A percentile compares a stretch with the other conserved stretches of the same genome.
Evolutionary conservation across 2,888 invertebrate genomes (phyloP).

Genomic region (Aspidiotus destructor): DNA sequence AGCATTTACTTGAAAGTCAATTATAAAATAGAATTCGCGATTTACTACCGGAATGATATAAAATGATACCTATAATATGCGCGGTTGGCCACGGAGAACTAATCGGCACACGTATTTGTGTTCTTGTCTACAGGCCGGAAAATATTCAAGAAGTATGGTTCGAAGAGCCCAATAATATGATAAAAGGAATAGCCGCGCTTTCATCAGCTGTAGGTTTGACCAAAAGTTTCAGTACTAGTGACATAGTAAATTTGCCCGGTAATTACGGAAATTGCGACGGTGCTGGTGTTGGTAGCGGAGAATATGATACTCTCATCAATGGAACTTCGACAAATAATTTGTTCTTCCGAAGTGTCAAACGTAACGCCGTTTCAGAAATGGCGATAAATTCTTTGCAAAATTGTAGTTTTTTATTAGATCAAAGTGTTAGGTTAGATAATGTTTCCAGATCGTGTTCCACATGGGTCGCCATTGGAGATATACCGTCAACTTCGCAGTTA

Average conservation of each 20-base stretch:
- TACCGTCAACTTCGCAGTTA: slow-evolving; percentile 64
- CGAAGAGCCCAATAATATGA: slow-evolving; percentile 67
- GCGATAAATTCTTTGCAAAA: slow-evolving; percentile 51
- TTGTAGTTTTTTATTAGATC: slow-evolving; percentile 48
- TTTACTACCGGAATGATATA: too few species aligned
- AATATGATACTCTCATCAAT: background rate
- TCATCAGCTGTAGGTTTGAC: slow-evolving; percentile 72
- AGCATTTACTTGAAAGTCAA: too few species aligned
- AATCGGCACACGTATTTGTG: too few species aligned
- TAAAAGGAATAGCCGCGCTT: slow-evolving; percentile 68
- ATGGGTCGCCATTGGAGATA: slow-evolving; percentile 75
- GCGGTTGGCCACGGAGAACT: too few species aligned
- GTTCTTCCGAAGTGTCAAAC: slow-evolving; percentile 7
- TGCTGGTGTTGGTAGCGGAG: background rate
- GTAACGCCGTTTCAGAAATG: slow-evolving; percentile 48
- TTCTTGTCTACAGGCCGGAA: slow-evolving; percentile 11
- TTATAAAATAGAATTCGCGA: too few species aligned
- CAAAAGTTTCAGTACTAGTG: slow-evolving; percentile 72
- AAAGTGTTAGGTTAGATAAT: slow-evolving; percentile 49
- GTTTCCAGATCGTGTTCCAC: slow-evolving; percentile 68
- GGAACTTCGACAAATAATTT: background rate
- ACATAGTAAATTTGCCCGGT: slow-evolving; percentile 50
- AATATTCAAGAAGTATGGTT: slow-evolving; percentile 45
- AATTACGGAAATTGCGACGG: background rate
- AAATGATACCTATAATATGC: too few species aligned